phyloP scores from a whole-genome alignment of 2,113 vertebrate species.

The Marmota flaviventris region DNA sequence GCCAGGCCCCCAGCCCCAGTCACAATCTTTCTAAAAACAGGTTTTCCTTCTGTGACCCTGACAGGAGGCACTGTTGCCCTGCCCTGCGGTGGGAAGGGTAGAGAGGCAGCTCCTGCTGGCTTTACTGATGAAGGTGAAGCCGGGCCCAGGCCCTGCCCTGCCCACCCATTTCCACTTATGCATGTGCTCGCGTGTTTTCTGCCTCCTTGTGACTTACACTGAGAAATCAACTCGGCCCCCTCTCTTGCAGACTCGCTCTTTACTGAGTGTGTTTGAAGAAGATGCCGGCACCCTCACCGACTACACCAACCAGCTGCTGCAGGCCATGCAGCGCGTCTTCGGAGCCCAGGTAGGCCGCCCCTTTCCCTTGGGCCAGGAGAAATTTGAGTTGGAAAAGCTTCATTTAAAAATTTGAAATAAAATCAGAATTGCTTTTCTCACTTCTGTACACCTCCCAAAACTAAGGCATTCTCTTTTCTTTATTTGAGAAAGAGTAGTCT shows the following conservation, averaged over 20 bases:
- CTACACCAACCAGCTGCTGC: constrained; percentile 98
- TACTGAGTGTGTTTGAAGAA: constrained; percentile 99
- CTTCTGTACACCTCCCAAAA: background rate
- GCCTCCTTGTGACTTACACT: background rate
- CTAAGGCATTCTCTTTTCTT: background rate
- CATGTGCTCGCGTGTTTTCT: background rate
- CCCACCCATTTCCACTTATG: background rate
- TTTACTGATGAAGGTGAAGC: background rate
- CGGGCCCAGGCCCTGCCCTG: background rate
- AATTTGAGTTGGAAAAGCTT: background rate
- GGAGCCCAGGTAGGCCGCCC: constrained; percentile 95
- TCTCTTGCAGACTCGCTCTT: constrained; percentile 93
- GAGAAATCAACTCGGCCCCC: background rate
- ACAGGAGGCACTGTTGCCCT: background rate
- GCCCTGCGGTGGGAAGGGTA: background rate
- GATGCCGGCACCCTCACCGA: constrained; percentile 97
- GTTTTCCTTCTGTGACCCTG: background rate
- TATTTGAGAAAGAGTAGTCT: constrained; percentile 21
- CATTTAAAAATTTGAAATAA: constrained; percentile 8
- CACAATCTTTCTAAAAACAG: background rate
- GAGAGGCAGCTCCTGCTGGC: background rate
- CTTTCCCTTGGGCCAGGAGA: background rate
- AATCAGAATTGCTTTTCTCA: background rate
- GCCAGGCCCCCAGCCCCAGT: background rate
- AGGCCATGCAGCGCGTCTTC: constrained; percentile 97